Base-by-base conservation (phyloP, 2,797 vertebrate genomes). In the Todus mexicanus region DNA sequence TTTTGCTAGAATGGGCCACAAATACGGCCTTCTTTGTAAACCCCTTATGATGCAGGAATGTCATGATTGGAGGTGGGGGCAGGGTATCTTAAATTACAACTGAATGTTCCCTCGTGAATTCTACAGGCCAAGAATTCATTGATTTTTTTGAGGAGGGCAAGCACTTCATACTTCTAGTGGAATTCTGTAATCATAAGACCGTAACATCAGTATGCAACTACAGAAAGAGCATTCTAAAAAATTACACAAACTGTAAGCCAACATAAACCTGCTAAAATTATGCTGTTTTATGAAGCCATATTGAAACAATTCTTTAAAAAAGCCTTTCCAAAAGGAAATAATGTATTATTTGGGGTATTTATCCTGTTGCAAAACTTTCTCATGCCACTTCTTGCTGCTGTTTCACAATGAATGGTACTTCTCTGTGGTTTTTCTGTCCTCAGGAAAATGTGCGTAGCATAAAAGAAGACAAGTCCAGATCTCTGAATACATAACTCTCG, bases 181-280 rank as follows among this genome's bases (percentile, higher is more conserved):
- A 91, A 83, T 53, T 86, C 45, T 56, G 27, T 64, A 87, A 91
- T 87, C 82, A 78, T 15, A 78, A 87, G 74, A 90, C 75, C 59
- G 27, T 69, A 92, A 84, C 18, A 78, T 35, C 59, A 96, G 53
- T 15, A 87, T 22, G 45, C 56, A 92, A 96, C 63, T 91, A 47
- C 64, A 92, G 63, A 94, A 79, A 82, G 72, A 60, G 33, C 43
- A 53, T 75, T 87, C 57, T 53, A 77, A 63, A 71, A 64, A 71
- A 31, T 72, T 75, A 91, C 11, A 70, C 4, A 7, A 91, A 48
- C 26, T 53, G n/a, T 50, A 84, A 65, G 94, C 92, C 94, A 96
- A 94, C 21, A 89, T 42, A 96, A 94, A 70, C 38, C 78, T 68
- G 63, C 78, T 82, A 72, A 90, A 92, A 90, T 89, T 26, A 75